Percentiles rank a stretch among this genome's conserved stretches.
Conservation (phyloP, 1,140 invertebrate genomes). For the Cyclina sinensis region DNA sequence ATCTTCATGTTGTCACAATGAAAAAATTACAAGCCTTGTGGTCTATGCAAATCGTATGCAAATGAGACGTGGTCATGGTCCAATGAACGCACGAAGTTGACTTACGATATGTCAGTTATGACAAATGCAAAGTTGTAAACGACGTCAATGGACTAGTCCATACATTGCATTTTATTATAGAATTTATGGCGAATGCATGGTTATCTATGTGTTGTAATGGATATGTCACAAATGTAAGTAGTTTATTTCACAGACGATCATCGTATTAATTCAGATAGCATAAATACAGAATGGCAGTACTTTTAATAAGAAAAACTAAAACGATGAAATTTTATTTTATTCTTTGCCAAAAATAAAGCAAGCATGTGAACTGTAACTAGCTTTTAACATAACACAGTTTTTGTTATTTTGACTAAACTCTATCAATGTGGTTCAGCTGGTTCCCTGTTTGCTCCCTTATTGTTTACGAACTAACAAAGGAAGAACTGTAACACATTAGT, state of each 20-base stretch:
- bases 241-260: neutral
- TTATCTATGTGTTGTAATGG: slow-evolving; percentile 17
- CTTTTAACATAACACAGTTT: too few relatives aligned
- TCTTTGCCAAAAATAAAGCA: too few relatives aligned
- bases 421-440: too few relatives aligned
- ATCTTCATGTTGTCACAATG: neutral
- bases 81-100: neutral
- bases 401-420: too few relatives aligned
- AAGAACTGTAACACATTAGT: too few relatives aligned
- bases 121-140: slow-evolving; percentile 14
- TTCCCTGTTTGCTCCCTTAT: too few relatives aligned
- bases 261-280: too few relatives aligned
- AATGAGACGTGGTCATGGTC: neutral
- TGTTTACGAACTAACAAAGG: too few relatives aligned
- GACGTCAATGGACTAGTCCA: neutral
- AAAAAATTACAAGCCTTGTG: neutral
- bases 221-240: neutral
- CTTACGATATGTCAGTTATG: slow-evolving; percentile 17
- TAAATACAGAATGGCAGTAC: too few relatives aligned
- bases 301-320: too few relatives aligned
- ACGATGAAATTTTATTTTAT: too few relatives aligned
- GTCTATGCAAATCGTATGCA: slow-evolving; percentile 18
- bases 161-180: neutral
- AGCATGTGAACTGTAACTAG: too few relatives aligned
- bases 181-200: neutral